Evolutionary conservation across 2,113 vertebrate genomes (phyloP), one percentile per base, ranked within the genome.

Genomic region (Anguilla japonica): DNA sequence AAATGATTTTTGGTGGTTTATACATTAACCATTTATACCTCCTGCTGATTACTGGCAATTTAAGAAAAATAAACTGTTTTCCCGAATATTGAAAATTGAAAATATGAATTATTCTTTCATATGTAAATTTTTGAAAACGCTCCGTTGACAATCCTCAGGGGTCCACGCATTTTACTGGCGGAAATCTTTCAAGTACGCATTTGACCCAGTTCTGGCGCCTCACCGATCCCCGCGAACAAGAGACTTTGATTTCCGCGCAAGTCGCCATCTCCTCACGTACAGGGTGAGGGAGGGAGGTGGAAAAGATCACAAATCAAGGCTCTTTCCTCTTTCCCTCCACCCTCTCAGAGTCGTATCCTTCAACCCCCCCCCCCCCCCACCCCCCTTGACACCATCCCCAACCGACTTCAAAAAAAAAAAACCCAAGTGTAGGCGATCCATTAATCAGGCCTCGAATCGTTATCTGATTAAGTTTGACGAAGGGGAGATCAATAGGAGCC

Each of bases 401-500:
- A 6, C 41, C 13, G 16, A 7, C 46, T 22, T 41, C 46, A 56
- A 5, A 83, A 82, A 83, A 50, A 16, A 56, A 5, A 83, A 82
- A 29, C 22, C 87, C 83, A 34, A 57, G 50, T 84, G 78, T 63
- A 81, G 41, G 75, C 67, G 53, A 83, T 87, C 83, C 78, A 84
- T 87, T 87, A 84, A 81, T 87, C 83, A 87, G 60, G 39, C 79
- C 82, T 29, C 34, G 87, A 84, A 87, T 87, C 83, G 80, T 87
- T 87, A 87, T 80, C 83, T 83, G 40, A 87, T 87, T 87, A 84
- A 87, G 87, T 16, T 20, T 84, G 87, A 87, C 84, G 84, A 87
- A 81, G 40, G 67, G 87, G 39, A 63, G 83, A 87, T 87, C 87
- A 81, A 84, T 87, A 84, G 75, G 83, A 84, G 83, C 87, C 84